A percentile compares a stretch with the other conserved stretches of the same genome.
Conservation (phyloP, 1,140 invertebrate species). For the Doryteuthis pealeii region DNA sequence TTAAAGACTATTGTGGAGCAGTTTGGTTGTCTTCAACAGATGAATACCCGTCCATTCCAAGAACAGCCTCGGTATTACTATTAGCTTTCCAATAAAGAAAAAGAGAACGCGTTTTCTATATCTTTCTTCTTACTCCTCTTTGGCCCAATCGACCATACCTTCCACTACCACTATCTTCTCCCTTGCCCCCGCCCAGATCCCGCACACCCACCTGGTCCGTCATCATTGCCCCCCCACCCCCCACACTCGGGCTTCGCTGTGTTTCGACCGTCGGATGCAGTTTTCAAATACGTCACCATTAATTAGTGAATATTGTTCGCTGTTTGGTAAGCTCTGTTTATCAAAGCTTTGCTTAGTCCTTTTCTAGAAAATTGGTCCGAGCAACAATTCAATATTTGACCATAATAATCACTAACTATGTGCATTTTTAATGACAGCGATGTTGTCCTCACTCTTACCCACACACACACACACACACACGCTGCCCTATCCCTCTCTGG, state of each 20-base stretch:
- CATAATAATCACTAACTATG: background rate
- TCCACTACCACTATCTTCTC: too few relatives aligned
- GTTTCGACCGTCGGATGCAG: too few relatives aligned
- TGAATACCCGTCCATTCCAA: background rate
- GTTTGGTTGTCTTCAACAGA: background rate
- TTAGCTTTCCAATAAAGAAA: background rate
- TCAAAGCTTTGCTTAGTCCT: background rate
- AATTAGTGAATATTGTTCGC: conserved; percentile 4
- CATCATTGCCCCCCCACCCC: too few relatives aligned
- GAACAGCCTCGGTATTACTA: background rate
- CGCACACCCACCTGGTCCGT: too few relatives aligned
- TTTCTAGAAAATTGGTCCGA: background rate
- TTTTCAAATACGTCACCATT: background rate
- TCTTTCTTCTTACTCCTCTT: background rate
- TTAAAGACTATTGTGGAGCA: conserved; percentile 6
- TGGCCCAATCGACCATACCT: background rate
- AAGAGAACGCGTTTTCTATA: background rate
- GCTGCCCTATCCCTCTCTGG: too few relatives aligned
- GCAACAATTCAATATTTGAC: conserved; percentile 8
- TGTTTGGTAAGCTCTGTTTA: conserved; percentile 3
- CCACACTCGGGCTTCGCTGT: too few relatives aligned
- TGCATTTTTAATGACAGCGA: background rate
- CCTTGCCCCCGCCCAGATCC: too few relatives aligned
- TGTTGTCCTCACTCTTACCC: too few relatives aligned
- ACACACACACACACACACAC: too few relatives aligned